These are phyloP conservation scores for Ophioninae sp. DNA, from an alignment of 2,888 invertebrate species.

Conservation along the genomic window DNA sequence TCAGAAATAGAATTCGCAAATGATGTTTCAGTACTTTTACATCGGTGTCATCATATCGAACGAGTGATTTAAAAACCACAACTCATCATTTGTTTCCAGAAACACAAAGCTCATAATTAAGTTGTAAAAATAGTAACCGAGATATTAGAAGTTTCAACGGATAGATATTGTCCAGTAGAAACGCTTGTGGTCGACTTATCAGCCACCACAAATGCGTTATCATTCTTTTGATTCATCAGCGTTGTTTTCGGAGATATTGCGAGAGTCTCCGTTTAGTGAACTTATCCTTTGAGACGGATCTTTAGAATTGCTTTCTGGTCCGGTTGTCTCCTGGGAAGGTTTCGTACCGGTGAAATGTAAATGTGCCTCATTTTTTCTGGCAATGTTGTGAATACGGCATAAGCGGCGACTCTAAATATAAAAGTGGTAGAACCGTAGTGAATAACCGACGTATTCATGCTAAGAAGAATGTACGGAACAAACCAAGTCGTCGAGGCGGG, in stretches of 20 bases:
- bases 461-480: slow-evolving; percentile 28
- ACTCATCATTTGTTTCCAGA: too few relatives aligned
- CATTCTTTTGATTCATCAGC: not conserved
- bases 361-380: not conserved
- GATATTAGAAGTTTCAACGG: too few relatives aligned
- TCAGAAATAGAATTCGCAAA: too few relatives aligned
- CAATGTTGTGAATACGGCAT: not conserved
- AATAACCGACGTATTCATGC: slow-evolving; percentile 26
- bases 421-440: slow-evolving; percentile 12
- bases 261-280: not conserved
- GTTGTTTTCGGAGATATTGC: too few relatives aligned
- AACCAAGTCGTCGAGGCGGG: slow-evolving; percentile 45
- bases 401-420: slow-evolving; percentile 13
- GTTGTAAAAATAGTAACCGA: too few relatives aligned
- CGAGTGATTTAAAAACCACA: too few relatives aligned
- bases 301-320: not conserved
- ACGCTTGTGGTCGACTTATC: too few relatives aligned
- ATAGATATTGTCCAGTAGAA: too few relatives aligned
- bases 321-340: not conserved
- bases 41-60: too few relatives aligned
- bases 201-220: too few relatives aligned
- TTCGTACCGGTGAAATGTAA: not conserved
- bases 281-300: not conserved
- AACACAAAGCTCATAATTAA: too few relatives aligned
- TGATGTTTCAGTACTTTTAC: too few relatives aligned